Conservation (phyloP, 2,888 invertebrate genomes). For the Tipula vernalis region DNA sequence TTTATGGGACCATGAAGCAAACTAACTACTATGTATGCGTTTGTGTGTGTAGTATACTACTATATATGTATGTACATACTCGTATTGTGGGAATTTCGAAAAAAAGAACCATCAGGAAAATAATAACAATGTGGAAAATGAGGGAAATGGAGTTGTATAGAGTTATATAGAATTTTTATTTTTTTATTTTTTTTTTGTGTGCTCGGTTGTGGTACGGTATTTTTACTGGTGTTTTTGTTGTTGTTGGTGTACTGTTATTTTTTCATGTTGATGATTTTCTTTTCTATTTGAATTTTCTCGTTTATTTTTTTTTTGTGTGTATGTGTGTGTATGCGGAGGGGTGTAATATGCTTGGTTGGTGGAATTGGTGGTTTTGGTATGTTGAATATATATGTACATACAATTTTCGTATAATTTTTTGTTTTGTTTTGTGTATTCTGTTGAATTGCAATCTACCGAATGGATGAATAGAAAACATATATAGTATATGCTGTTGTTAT, state of each 20-base stretch:
- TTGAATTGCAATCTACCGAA: background rate
- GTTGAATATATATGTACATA: background rate
- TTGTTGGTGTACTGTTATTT: background rate
- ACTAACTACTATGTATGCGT: background rate
- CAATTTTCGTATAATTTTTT: background rate
- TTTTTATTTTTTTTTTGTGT: background rate
- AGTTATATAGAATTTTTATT: background rate
- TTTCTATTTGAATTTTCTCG: constrained; percentile 1
- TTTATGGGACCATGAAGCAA: background rate
- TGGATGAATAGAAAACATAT: background rate
- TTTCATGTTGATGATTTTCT: background rate
- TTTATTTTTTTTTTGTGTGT: background rate
- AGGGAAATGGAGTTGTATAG: background rate
- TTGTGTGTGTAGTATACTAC: background rate
- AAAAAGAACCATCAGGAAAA: background rate
- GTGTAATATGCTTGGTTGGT: background rate
- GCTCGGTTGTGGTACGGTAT: constrained; percentile 4
- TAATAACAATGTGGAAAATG: background rate
- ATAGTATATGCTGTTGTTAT: background rate
- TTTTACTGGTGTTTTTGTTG: background rate
- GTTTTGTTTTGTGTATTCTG: background rate
- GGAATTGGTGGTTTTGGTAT: background rate
- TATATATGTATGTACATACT: background rate
- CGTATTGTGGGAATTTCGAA: background rate
- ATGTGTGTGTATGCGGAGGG: background rate